Percentiles rank a stretch among this genome's conserved stretches.
Conservation (phyloP, 2,888 invertebrate genomes). For the Xestia c-nigrum region DNA sequence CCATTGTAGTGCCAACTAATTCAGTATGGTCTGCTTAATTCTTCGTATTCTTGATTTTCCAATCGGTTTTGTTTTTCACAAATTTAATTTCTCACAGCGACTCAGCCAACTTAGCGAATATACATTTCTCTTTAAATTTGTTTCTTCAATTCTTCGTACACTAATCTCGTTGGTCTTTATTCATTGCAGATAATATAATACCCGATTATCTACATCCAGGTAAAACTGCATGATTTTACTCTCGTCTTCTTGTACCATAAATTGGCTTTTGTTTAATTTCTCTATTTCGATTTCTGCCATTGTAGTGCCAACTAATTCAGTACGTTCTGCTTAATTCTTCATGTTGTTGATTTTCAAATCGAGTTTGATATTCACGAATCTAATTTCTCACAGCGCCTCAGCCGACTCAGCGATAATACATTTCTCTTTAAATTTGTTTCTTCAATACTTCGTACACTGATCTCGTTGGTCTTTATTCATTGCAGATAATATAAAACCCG, state of each 20-base stretch:
- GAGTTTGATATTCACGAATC: not conserved
- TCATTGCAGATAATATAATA: not conserved
- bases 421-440: no score
- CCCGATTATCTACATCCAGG: not conserved
- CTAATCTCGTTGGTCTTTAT: not conserved
- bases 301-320: not conserved
- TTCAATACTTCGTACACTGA: no score
- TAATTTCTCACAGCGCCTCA: no score
- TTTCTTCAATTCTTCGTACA: not conserved
- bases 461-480: no score
- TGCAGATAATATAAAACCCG: no score
- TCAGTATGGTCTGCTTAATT: no score
- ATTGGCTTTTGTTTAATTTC: not conserved
- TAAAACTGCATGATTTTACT: constrained; percentile 1
- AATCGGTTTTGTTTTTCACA: not conserved
- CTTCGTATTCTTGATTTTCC: no score
- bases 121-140: not conserved
- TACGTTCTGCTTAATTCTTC: not conserved
- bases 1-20: no score
- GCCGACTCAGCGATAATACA: no score
- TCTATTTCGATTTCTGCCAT: not conserved
- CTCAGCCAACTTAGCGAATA: not conserved
- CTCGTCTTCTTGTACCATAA: not conserved
- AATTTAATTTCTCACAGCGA: not conserved
- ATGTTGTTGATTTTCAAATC: not conserved